These are phyloP conservation scores for Deilephila elpenor DNA, from an alignment of 2,888 invertebrate genomes.

Conservation along the genomic window DNA sequence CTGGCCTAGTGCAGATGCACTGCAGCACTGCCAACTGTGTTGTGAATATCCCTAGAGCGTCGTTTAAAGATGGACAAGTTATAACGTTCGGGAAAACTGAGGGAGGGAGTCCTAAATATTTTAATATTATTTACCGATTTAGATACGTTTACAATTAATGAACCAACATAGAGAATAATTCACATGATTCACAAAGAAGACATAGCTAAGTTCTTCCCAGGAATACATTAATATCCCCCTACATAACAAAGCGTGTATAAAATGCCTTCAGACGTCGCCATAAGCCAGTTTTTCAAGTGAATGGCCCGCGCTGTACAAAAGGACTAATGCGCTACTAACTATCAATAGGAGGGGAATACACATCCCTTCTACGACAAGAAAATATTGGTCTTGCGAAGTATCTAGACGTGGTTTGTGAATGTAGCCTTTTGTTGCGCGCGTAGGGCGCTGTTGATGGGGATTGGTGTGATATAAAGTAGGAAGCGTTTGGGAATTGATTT, in stretches of 20 bases:
- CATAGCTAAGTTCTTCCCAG: background rate
- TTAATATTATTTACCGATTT: too few species aligned
- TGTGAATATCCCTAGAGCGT: too few species aligned
- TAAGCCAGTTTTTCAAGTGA: constrained; percentile 75
- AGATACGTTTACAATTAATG: too few species aligned
- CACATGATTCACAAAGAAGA: background rate
- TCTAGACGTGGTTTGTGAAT: constrained; percentile 78
- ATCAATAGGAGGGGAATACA: constrained; percentile 78
- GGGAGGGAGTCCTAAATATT: too few species aligned
- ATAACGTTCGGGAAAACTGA: too few species aligned
- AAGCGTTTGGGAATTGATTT: constrained; percentile 27
- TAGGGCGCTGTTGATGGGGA: constrained; percentile 43
- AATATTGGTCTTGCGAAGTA: constrained; percentile 83
- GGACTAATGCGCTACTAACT: constrained; percentile 80
- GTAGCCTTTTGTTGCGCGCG: constrained; percentile 69
- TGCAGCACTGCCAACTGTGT: too few species aligned
- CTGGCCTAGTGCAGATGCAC: too few species aligned
- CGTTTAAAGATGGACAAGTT: too few species aligned
- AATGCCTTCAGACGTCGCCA: constrained; percentile 49
- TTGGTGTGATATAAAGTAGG: constrained; percentile 41
- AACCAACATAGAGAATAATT: too few species aligned
- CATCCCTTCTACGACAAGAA: constrained; percentile 74
- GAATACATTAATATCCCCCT: constrained; percentile 18
- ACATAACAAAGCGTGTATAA: constrained; percentile 47
- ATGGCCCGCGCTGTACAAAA: constrained; percentile 72